A percentile compares a stretch with the other conserved stretches of the same genome.
Conservation (phyloP, 2,888 invertebrate species). For the Leucophora obtusa region DNA sequence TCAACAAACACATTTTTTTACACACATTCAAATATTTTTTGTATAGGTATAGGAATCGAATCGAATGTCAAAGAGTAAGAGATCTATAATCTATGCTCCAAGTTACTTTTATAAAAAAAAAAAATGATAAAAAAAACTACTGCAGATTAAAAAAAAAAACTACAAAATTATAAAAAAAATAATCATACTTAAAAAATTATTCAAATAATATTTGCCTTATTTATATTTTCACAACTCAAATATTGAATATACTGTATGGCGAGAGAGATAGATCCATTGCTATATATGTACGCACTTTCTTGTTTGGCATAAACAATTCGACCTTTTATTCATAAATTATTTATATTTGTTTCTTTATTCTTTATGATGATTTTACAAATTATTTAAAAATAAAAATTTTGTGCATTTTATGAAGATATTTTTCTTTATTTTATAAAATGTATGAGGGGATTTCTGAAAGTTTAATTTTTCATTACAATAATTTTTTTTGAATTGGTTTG, state of each 20-base stretch:
- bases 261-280: neutral
- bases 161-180: constrained; percentile 39
- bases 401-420: constrained; percentile 60
- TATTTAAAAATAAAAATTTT: constrained; percentile 47
- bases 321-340: constrained; percentile 1
- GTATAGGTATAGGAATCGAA: too few species aligned
- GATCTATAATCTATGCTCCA: too few species aligned
- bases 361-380: constrained; percentile 23
- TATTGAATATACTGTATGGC: neutral
- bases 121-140: too few species aligned
- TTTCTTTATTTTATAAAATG: neutral
- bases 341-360: constrained; percentile 19
- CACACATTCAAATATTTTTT: too few species aligned
- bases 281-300: constrained; percentile 1
- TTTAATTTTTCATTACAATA: constrained; percentile 16
- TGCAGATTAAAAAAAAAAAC: neutral
- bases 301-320: neutral
- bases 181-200: constrained; percentile 38
- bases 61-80: too few species aligned
- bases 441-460: constrained; percentile 15
- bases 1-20: too few species aligned
- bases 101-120: neutral
- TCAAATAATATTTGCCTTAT: constrained; percentile 46
- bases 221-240: constrained; percentile 54
- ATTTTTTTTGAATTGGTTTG: constrained; percentile 9